Conservation (phyloP, 2,888 invertebrate species). For the Julus scanicus region DNA sequence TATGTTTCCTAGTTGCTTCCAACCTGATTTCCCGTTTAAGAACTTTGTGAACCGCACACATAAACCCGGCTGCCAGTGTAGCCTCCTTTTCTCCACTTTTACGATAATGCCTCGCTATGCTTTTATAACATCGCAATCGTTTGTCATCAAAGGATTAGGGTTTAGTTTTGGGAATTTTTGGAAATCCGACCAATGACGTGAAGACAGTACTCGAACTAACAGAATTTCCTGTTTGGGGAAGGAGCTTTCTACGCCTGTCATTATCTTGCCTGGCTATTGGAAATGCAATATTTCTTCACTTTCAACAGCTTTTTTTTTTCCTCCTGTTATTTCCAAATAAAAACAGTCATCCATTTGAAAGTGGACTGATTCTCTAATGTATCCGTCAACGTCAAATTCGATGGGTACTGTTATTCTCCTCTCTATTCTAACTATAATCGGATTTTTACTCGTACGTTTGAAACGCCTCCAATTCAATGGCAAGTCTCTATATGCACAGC, state of each 20-base stretch:
- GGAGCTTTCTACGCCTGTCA: background rate
- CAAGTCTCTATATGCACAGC: background rate
- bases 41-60: constrained; percentile 20
- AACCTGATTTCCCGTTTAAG: background rate
- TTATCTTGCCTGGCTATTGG: background rate
- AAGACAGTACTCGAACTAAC: constrained; percentile 32
- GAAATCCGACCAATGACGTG: constrained; percentile 28
- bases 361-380: constrained; percentile 33
- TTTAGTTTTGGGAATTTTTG: background rate
- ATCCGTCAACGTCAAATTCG: constrained; percentile 27
- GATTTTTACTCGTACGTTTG: background rate
- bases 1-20: background rate
- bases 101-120: constrained; percentile 17
- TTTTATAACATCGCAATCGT: constrained; percentile 27
- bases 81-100: constrained; percentile 21
- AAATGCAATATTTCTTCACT: constrained; percentile 15
- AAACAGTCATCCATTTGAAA: constrained; percentile 32
- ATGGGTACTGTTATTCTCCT: background rate
- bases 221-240: background rate
- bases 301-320: constrained; percentile 14
- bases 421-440: constrained; percentile 11
- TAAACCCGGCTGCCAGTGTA: background rate
- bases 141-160: constrained; percentile 33
- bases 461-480: background rate
- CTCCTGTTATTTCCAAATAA: constrained; percentile 15